These are phyloP conservation scores for Speoplatyrhinus poulsoni DNA, from an alignment of 2,113 vertebrate species.

Conservation along the genomic window DNA sequence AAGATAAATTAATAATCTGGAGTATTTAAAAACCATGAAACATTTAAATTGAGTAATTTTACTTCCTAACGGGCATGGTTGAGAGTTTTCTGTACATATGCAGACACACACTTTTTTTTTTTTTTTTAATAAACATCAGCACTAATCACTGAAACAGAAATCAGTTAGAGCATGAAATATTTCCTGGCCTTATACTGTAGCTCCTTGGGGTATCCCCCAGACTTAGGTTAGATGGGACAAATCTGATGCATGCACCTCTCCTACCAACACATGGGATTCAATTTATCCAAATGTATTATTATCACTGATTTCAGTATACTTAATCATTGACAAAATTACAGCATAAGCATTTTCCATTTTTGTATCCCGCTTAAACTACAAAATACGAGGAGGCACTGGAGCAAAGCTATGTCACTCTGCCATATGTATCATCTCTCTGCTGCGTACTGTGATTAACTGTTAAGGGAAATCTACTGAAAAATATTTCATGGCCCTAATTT, in stretches of 20 bases:
- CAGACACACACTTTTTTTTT: slow-evolving; percentile 67
- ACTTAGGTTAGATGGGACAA: slow-evolving; percentile 62
- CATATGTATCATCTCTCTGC: slow-evolving; percentile 26
- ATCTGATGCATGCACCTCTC: slow-evolving; percentile 34
- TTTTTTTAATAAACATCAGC: slow-evolving; percentile 65
- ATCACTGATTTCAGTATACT: background rate
- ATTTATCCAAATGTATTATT: slow-evolving; percentile 35
- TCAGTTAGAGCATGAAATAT: slow-evolving; percentile 60
- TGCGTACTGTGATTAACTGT: slow-evolving; percentile 58
- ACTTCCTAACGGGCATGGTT: slow-evolving; percentile 76
- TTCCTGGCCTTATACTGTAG: slow-evolving; percentile 42
- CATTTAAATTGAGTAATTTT: slow-evolving; percentile 81
- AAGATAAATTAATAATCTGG: slow-evolving; percentile 80
- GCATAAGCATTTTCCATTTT: background rate
- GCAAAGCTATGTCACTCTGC: slow-evolving; percentile 8
- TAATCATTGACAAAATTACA: slow-evolving; percentile 2
- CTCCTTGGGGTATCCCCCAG: slow-evolving; percentile 52
- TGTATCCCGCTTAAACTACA: background rate
- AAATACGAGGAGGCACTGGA: background rate
- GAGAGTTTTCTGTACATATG: slow-evolving; percentile 63
- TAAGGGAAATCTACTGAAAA: slow-evolving; percentile 57
- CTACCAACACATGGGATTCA: slow-evolving; percentile 46
- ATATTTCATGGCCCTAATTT: slow-evolving; percentile 65
- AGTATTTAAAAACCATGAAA: slow-evolving; percentile 80
- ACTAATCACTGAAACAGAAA: slow-evolving; percentile 71